phyloP scores from a whole-genome alignment of 2,888 invertebrate genomes.

The Sphecodes monilicornis region DNA sequence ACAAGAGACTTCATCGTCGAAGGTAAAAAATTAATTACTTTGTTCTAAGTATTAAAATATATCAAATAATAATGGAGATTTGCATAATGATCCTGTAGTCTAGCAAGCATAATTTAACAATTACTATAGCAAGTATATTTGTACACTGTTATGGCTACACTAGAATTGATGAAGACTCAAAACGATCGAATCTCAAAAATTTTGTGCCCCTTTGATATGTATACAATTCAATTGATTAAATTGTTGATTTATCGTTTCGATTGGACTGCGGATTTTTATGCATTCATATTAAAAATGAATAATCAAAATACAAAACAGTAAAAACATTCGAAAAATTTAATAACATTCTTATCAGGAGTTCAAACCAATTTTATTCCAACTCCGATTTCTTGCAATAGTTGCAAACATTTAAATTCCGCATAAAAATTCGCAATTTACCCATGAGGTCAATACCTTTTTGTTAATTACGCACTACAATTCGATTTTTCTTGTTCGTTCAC shows the following conservation, averaged over 20 bases:
- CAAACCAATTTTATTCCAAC: not conserved
- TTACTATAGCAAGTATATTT: too few relatives aligned
- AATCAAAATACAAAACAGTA: not conserved
- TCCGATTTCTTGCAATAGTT: not conserved
- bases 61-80: not conserved
- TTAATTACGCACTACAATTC: not conserved
- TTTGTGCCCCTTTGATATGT: not conserved
- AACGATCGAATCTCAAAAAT: not conserved
- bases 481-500: not conserved
- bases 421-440: not conserved
- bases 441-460: not conserved
- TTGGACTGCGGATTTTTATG: not conserved
- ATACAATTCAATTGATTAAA: not conserved
- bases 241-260: not conserved
- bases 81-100: not conserved
- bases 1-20: not conserved
- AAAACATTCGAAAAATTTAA: not conserved
- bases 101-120: not conserved
- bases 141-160: not conserved
- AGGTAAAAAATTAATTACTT: not conserved
- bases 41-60: not conserved
- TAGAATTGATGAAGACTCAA: not conserved
- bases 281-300: not conserved
- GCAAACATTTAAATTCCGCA: not conserved
- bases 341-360: not conserved